These are phyloP conservation scores for Drosophila meridionalis DNA, from an alignment of 2,888 invertebrate genomes.

Conservation along the genomic window DNA sequence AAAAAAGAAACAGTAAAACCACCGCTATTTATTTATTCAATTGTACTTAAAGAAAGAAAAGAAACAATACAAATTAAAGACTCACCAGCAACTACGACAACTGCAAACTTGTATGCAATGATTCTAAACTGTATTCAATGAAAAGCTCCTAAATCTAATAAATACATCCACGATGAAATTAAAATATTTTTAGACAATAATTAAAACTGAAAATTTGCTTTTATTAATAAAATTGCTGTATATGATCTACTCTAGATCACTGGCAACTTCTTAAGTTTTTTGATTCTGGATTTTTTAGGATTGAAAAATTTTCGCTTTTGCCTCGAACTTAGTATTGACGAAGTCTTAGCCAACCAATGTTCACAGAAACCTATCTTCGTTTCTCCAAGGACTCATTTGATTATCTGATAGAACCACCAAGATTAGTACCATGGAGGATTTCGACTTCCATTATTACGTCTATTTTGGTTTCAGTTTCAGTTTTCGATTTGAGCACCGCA, in stretches of 20 bases:
- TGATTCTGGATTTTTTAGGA: too few species aligned
- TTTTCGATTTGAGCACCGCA: too few species aligned
- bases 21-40: conserved; percentile 70
- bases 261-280: too few species aligned
- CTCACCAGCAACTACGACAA: conserved; percentile 17
- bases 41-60: conserved; percentile 59
- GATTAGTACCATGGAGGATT: too few species aligned
- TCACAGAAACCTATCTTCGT: too few species aligned
- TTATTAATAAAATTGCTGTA: not conserved
- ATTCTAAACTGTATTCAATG: conserved; percentile 26
- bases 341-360: too few species aligned
- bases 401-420: too few species aligned
- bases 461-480: too few species aligned
- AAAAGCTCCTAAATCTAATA: conserved; percentile 33
- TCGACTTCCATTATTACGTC: too few species aligned
- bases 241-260: not conserved
- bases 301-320: not conserved
- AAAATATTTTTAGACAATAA: conserved; percentile 20
- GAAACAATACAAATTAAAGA: conserved; percentile 18
- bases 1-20: conserved; percentile 62
- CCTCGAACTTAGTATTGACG: not conserved
- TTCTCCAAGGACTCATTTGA: too few species aligned
- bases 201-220: not conserved
- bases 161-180: conserved; percentile 30
- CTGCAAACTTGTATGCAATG: conserved; percentile 25